Evolutionary conservation across 1,140 invertebrate genomes (phyloP).

Genomic region (Zaprionus lachaisei): DNA sequence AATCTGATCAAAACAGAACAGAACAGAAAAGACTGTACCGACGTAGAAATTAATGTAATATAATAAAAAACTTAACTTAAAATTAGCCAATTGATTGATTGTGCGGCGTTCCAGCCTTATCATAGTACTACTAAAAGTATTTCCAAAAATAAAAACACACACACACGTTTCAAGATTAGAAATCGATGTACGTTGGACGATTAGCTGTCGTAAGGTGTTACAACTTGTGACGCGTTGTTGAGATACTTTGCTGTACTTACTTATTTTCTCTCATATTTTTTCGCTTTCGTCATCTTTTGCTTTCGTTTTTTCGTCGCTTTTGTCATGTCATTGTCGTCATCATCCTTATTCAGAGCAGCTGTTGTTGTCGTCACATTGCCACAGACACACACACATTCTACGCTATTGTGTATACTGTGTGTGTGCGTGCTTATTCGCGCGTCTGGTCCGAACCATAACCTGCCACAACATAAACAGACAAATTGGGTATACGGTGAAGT

Average conservation of each 20-base stretch:
- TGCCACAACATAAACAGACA: conserved; percentile 66
- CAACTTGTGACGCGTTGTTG: background rate
- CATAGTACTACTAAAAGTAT: conserved; percentile 13
- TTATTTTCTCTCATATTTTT: background rate
- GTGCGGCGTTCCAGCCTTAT: conserved; percentile 2
- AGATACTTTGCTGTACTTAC: conserved; percentile 10
- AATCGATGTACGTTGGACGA: conserved; percentile 10
- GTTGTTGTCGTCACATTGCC: conserved; percentile 50
- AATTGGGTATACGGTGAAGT: conserved; percentile 27
- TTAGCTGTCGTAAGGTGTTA: conserved; percentile 17
- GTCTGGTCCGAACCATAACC: conserved; percentile 67
- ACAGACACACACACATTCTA: conserved; percentile 44
- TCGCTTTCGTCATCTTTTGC: conserved; percentile 6
- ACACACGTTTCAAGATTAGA: conserved; percentile 11
- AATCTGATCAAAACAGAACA: conserved; percentile 21
- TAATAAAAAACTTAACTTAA: conserved; percentile 35
- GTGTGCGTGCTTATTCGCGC: conserved; percentile 40
- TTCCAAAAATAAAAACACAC: conserved; percentile 8
- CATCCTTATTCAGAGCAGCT: conserved; percentile 49
- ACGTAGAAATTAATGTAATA: conserved; percentile 48
- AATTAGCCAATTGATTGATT: conserved; percentile 43
- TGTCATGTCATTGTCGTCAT: conserved; percentile 44
- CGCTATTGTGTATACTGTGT: conserved; percentile 60
- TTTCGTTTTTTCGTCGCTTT: background rate
- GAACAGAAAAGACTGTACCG: conserved; percentile 9